Percentiles rank a stretch among this genome's conserved stretches.
Conservation (phyloP, 2,113 vertebrate species). For the Tragelaphus buxtoni region DNA sequence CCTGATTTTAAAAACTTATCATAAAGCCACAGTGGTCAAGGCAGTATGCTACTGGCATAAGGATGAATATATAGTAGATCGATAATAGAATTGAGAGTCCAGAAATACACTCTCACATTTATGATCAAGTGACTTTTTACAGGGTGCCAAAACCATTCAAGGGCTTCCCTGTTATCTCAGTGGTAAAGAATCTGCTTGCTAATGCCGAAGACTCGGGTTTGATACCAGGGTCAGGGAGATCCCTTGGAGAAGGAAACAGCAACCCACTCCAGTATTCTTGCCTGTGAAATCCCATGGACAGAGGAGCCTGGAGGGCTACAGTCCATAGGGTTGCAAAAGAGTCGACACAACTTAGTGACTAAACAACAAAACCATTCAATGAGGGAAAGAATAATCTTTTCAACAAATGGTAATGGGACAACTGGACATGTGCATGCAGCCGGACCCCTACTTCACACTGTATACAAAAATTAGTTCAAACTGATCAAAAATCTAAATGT, state of each 20-base stretch:
- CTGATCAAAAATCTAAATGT: background rate
- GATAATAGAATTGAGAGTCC: background rate
- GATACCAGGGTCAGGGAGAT: background rate
- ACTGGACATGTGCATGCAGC: background rate
- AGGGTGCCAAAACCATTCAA: background rate
- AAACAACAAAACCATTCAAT: background rate
- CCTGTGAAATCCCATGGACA: background rate
- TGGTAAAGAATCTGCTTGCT: background rate
- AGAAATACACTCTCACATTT: background rate
- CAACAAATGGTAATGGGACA: background rate
- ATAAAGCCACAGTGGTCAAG: background rate
- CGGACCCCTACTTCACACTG: background rate
- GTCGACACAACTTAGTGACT: fast-evolving
- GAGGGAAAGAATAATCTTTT: background rate
- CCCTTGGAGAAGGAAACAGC: background rate
- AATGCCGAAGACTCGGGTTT: background rate
- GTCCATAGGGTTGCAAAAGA: background rate
- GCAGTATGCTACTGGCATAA: background rate
- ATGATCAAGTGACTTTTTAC: background rate
- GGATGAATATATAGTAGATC: background rate
- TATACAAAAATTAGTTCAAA: background rate
- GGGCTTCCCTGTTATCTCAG: background rate
- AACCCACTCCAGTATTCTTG: background rate
- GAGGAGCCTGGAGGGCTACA: background rate
- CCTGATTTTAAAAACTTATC: background rate